Evolutionary conservation across 2,113 vertebrate genomes (phyloP).

Genomic region (Piprites chloris): DNA sequence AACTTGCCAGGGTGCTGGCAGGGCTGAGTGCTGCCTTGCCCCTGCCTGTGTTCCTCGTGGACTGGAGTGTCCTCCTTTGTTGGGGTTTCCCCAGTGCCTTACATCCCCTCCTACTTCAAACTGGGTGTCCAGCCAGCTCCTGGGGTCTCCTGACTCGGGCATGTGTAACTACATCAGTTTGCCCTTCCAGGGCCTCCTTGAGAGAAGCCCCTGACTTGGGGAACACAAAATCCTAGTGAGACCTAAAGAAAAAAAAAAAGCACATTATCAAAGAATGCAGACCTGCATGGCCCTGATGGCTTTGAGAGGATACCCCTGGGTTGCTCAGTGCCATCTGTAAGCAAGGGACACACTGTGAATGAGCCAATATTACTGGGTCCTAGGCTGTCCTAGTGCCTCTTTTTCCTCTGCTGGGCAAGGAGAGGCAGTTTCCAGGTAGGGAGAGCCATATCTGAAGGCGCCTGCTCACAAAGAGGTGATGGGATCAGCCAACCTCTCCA

Average conservation of each 20-base stretch:
- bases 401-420: background rate
- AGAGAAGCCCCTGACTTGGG: background rate
- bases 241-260: background rate
- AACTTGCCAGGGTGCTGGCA: background rate
- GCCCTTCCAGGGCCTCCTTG: background rate
- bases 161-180: accelerated
- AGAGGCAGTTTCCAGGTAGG: background rate
- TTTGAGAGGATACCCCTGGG: background rate
- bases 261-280: background rate
- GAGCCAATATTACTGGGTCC: background rate
- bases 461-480: accelerated
- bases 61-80: background rate
- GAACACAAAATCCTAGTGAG: background rate
- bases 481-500: background rate
- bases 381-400: background rate
- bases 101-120: background rate
- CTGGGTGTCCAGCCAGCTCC: background rate
- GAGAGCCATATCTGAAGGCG: background rate
- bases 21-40: background rate
- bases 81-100: background rate
- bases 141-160: background rate
- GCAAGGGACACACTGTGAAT: background rate
- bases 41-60: background rate
- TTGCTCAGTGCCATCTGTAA: background rate
- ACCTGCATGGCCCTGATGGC: background rate